Evolutionary conservation across 2,797 vertebrate species (phyloP).

Genomic region (Lagodon rhomboides): DNA sequence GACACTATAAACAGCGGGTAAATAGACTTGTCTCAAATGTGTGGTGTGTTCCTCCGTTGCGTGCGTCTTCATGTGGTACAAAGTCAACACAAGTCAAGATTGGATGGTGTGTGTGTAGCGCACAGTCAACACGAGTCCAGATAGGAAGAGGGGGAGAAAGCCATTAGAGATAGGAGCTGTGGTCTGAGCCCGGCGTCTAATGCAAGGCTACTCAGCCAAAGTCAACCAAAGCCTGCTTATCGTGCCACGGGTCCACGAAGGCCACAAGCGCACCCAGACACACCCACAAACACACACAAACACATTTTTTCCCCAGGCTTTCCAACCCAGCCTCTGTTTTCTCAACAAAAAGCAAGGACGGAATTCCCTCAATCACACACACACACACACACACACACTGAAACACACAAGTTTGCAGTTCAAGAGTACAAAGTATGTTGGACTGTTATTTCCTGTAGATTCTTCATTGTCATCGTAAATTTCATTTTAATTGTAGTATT

Average conservation of each 20-base stretch:
- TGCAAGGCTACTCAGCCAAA: slow-evolving; percentile 65
- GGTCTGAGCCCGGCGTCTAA: slow-evolving; percentile 52
- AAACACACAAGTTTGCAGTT: background rate
- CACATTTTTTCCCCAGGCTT: slow-evolving; percentile 26
- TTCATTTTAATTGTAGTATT: background rate
- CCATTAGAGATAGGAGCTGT: slow-evolving; percentile 74
- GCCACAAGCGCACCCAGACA: slow-evolving; percentile 16
- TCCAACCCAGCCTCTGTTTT: slow-evolving; percentile 38
- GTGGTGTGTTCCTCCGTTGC: background rate
- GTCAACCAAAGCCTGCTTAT: slow-evolving; percentile 74
- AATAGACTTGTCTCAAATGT: slow-evolving; percentile 46
- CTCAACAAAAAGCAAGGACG: slow-evolving; percentile 32
- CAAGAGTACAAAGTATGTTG: background rate
- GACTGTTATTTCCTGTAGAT: background rate
- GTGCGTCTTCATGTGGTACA: slow-evolving; percentile 42
- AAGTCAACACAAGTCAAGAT: slow-evolving; percentile 60
- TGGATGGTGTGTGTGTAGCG: slow-evolving; percentile 42
- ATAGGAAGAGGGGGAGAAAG: slow-evolving; percentile 67
- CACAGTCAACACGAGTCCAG: slow-evolving; percentile 60
- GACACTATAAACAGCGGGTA: slow-evolving; percentile 26
- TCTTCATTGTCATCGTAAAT: background rate
- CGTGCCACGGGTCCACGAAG: slow-evolving; percentile 50
- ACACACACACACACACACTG: background rate
- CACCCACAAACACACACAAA: background rate
- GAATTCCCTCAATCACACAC: slow-evolving; percentile 7